A percentile compares a stretch with the other conserved stretches of the same genome.
Evolutionary conservation across 2,888 invertebrate species (phyloP).

Genomic region (Heliconius ethilla): DNA sequence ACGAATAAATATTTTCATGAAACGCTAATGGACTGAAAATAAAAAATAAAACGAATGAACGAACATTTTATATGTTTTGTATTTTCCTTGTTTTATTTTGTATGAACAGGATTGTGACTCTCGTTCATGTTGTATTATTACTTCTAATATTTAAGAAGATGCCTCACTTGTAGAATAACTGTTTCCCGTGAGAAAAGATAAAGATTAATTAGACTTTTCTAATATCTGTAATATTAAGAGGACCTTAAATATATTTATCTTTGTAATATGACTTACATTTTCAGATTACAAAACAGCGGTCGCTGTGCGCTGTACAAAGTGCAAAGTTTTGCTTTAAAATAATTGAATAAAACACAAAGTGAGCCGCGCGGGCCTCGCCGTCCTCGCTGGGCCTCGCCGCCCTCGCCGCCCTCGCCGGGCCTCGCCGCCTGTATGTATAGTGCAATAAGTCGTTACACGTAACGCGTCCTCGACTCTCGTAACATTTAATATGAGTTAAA

Average conservation of each 20-base stretch:
- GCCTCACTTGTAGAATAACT: background rate
- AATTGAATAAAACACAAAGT: constrained; percentile 1
- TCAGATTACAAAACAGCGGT: background rate
- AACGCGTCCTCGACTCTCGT: constrained; percentile 23
- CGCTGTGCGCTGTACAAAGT: background rate
- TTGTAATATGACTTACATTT: background rate
- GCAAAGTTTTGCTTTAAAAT: background rate
- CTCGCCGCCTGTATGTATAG: background rate
- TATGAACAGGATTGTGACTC: background rate
- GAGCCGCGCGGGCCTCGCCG: background rate
- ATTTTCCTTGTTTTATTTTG: background rate
- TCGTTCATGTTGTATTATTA: background rate
- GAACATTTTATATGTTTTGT: background rate
- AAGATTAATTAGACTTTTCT: background rate
- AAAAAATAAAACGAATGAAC: background rate
- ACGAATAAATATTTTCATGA: background rate
- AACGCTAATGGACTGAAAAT: background rate
- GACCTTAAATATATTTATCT: background rate
- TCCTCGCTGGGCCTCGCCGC: background rate
- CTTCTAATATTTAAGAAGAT: background rate
- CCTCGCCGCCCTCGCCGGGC: background rate
- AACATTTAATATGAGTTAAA: constrained; percentile 29
- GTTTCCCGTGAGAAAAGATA: background rate
- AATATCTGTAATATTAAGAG: background rate
- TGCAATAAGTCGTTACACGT: constrained; percentile 21